Percentiles rank a stretch among this genome's conserved stretches.
Conservation (phyloP, 2,113 vertebrate genomes). For the Lates calcarifer region DNA sequence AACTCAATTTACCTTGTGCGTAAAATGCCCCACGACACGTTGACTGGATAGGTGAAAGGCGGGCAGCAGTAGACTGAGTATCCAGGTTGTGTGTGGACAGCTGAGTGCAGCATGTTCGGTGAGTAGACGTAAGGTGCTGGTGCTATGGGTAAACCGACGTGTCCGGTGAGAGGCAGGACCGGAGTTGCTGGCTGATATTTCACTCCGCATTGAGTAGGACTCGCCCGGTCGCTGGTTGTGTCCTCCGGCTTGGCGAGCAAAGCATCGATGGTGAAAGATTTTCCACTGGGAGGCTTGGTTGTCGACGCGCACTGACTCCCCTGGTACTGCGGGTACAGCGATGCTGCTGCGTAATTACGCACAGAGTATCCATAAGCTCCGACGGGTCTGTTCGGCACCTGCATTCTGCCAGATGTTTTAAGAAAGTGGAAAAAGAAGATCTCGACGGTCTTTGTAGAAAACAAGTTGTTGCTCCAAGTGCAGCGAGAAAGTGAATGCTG, state of each 20-base stretch:
- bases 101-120: conserved; percentile 68
- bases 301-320: conserved; percentile 41
- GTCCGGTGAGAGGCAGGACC: conserved; percentile 54
- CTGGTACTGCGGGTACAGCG: conserved; percentile 64
- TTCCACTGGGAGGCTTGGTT: conserved; percentile 71
- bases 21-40: conserved; percentile 80
- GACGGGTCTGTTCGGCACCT: conserved; percentile 65
- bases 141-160: conserved; percentile 54
- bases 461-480: conserved; percentile 37
- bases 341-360: conserved; percentile 71
- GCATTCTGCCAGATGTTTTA: conserved; percentile 67
- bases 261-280: conserved; percentile 87
- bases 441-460: conserved; percentile 3
- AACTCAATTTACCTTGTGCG: conserved; percentile 79
- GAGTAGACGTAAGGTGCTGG: conserved; percentile 70
- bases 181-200: conserved; percentile 52
- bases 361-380: conserved; percentile 73
- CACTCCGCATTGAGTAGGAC: conserved; percentile 31
- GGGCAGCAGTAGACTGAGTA: conserved; percentile 84
- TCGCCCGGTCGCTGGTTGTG: conserved; percentile 34
- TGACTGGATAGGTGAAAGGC: conserved; percentile 76
- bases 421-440: not conserved
- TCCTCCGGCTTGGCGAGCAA: conserved; percentile 81
- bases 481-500: conserved; percentile 58
- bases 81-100: conserved; percentile 70